Evolutionary conservation across 2,888 invertebrate species (phyloP), one percentile per base, ranked within the genome.

Genomic region (Amblyjoppa proteus): DNA sequence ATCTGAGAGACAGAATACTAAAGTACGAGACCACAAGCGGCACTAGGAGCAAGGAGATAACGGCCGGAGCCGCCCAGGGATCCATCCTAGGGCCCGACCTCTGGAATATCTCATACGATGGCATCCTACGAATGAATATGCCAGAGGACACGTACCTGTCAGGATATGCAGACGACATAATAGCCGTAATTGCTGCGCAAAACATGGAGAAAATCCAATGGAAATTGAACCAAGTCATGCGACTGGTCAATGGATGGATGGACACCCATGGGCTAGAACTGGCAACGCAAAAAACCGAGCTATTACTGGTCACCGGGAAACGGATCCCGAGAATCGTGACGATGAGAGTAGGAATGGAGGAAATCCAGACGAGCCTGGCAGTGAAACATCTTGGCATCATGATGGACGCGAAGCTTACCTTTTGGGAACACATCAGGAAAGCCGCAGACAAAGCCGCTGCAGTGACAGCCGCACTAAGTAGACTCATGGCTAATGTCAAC

Each of bases 371-470:
- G 16, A 69, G 2, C 6, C 6, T 4, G 9, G 68, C 25, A 2
- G 56, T 89, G 1, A 88, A 88, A 74, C 89, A 90, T 66, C 83
- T 91, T 0, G 90, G 89, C 0, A 79, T 89, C 16, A 75, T 31
- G 6, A n/a, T 90, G 0, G 90, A 89, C 75, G 53, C 81, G 2
- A 70, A 71, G 45, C 45, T 88, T 9, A 86, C 73, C 34, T 89
- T 87, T 64, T 75, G 82, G n/a, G 69, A 34, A 1, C 90, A 91
- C 53, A 80, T 90, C 4, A 38, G 31, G 34, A 56, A 51, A 5
- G 82, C 85, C 2, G 68, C 76, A 0, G 80, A 58, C 9, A 89
- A 84, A 66, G 89, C 89, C 1, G 86, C 87, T 6, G 58, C 71
- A 13, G 77, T 84, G 86, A 77, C 58, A n/a, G 79, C 69, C 70